Conservation (phyloP, 1,140 invertebrate species). For the Bombus consobrinus region DNA sequence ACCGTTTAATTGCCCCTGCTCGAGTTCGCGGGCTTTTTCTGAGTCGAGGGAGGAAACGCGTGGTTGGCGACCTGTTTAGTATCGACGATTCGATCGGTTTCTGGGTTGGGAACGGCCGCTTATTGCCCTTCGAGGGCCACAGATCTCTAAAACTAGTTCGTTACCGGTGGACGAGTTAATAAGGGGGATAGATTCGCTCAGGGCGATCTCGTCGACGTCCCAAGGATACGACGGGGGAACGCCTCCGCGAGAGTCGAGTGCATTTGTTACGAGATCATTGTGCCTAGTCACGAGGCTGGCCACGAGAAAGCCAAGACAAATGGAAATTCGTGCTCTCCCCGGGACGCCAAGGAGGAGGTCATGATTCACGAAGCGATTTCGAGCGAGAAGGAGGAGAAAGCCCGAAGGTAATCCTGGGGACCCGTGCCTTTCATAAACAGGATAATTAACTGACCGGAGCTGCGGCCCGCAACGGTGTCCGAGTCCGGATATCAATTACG, state of each 20-base stretch:
- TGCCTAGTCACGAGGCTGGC: constrained; percentile 32
- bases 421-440: constrained; percentile 3
- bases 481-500: neutral
- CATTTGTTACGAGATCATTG: constrained; percentile 46
- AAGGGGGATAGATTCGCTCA: constrained; percentile 29
- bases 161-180: constrained; percentile 46
- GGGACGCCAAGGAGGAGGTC: too few relatives aligned
- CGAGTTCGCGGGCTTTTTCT: neutral
- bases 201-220: constrained; percentile 26
- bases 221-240: neutral
- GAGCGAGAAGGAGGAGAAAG: neutral
- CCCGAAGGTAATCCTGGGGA: neutral
- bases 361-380: constrained; percentile 36
- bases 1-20: constrained; percentile 27
- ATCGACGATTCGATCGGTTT: constrained; percentile 43
- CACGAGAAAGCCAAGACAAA: constrained; percentile 34
- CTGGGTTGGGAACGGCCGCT: neutral
- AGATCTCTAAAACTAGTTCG: constrained; percentile 30
- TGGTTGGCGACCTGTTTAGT: constrained; percentile 11
- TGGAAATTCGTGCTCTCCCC: constrained; percentile 35
- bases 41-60: neutral
- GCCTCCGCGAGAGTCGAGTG: constrained; percentile 17
- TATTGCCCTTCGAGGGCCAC: neutral
- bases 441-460: constrained; percentile 18
- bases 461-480: neutral